Base-by-base conservation (phyloP, 2,113 vertebrate genomes). In the Phalacrocorax aristotelis region DNA sequence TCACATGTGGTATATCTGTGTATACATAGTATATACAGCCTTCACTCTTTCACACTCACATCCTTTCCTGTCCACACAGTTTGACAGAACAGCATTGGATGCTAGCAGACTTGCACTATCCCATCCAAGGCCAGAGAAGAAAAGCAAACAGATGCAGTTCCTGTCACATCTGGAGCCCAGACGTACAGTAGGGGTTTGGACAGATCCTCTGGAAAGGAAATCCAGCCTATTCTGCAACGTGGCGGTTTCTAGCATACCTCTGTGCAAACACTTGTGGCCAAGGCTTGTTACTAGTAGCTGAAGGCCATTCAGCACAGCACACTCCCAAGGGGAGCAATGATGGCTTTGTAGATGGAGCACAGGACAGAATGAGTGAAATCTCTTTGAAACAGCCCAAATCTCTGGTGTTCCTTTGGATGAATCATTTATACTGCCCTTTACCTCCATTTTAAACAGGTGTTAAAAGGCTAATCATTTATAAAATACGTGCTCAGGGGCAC, bases 81-180 rank as follows among this genome's bases (percentile, higher is more conserved):
- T 23, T 40, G 48, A 68, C 89, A 52, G 36, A 46, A 21, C 27
- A 68, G 66, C 54, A 4, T 1, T 23, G 80, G 91, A 51, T 74
- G 57, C 48, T 40, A 30, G 64, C 78, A 72, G 71, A 11, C 6
- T 52, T 26, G 34, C 7, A 21, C 75, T 57, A 26, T 26, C 89
- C 83, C 95, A 69, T 77, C 91, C 84, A 54, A 87, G 25, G 27
- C 69, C 83, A 17, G 42, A 69, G 82, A 40, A 84, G 78, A 14
- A 75, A 62, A 90, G 83, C 83, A 66, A 96, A 87, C 66, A 87
- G 94, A 66, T 95, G 96, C 83, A 68, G 81, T 22, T 95, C 57
- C 96, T 60, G 87, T 55, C 89, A 81, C 97, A 97, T 97, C 97
- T 97, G 97, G 97, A 95, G 87, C 71, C 92, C 97, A 97, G 97